Evolutionary conservation across 2,113 vertebrate genomes (phyloP), one percentile per base, ranked within the genome.

Genomic region (Pongo pygmaeus): DNA sequence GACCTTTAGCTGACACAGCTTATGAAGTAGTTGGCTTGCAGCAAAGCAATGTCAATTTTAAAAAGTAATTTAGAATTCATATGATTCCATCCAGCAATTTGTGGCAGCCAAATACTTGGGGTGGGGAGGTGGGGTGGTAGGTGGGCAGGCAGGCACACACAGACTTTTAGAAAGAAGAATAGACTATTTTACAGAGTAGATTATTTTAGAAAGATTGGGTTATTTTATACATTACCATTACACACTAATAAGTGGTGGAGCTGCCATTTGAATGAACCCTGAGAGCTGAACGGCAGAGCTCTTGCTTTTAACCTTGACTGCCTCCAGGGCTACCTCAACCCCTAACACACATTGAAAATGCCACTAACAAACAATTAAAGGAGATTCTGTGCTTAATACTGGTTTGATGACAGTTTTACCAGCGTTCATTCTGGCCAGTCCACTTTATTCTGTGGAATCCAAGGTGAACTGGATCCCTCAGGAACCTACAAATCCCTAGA

Each of bases 31-130:
- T 93, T 97, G 98, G 97, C 97, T 97, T 98, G 91, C 93, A 97
- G 96, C 81, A 96, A 96, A 96, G 94, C 67, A 81, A 97, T 92
- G 90, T 38, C 0, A 11, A 93, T 61, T 98, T 98, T 85, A 25
- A 95, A 95, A 97, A 98, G 75, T 93, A 89, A 96, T 97, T 98
- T 94, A 90, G 97, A 95, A 97, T 93, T 98, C 97, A 52, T 12
- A 0, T 48, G 69, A 91, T 93, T 95, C 6, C 3, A 59, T 70
- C 85, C 74, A 92, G 92, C 40, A 10, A 88, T 95, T 98, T 94
- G 87, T 78, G 30, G 94, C 90, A 87, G 75, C 94, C 40, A 43
- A 96, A 86, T 80, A 72, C 48, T 50, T 70, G 84, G 59, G 59
- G n/a, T n/a, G 5, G 8, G 84, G 55, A 10, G 32, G 88, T 85